Percentiles rank a stretch among this genome's conserved stretches.
These are phyloP conservation scores for Sebastolobus alascanus DNA, from an alignment of 2,797 vertebrate genomes.

Conservation along the genomic window DNA sequence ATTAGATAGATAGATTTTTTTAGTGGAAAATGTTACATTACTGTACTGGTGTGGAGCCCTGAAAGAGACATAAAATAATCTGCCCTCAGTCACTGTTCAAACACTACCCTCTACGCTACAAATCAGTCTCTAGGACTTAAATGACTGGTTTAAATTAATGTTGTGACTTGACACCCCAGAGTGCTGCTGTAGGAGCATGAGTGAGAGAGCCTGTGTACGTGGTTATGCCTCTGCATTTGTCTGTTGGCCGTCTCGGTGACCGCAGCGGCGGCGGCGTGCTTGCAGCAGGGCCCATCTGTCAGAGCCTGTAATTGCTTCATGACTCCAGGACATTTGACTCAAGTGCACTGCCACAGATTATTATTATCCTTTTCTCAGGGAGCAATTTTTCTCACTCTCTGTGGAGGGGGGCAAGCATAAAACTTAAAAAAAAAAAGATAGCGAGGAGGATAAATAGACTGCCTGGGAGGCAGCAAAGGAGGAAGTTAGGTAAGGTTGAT, in stretches of 20 bases:
- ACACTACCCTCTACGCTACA: slow-evolving; percentile 50
- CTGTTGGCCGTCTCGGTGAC: slow-evolving; percentile 78
- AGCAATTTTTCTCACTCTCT: slow-evolving; percentile 77
- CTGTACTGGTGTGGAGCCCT: slow-evolving; percentile 16
- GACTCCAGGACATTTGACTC: slow-evolving; percentile 85
- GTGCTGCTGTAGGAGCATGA: slow-evolving; percentile 69
- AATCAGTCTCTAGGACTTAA: slow-evolving; percentile 74
- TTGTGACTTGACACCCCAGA: slow-evolving; percentile 75
- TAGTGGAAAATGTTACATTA: slow-evolving; percentile 28
- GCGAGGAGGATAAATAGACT: slow-evolving; percentile 70
- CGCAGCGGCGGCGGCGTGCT: slow-evolving; percentile 71
- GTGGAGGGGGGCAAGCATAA: slow-evolving; percentile 57
- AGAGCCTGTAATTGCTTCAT: slow-evolving; percentile 86
- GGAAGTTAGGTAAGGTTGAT: slow-evolving; percentile 67
- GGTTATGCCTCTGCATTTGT: slow-evolving; percentile 73
- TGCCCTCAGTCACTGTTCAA: slow-evolving; percentile 59
- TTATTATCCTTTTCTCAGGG: slow-evolving; percentile 84
- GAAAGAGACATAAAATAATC: slow-evolving; percentile 57
- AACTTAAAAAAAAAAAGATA: slow-evolving; percentile 70
- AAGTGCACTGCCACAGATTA: slow-evolving; percentile 85
- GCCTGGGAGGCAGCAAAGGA: slow-evolving; percentile 64
- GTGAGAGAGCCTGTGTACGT: slow-evolving; percentile 60
- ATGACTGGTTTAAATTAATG: slow-evolving; percentile 78
- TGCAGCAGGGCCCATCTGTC: slow-evolving; percentile 83
- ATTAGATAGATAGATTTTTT: slow-evolving; percentile 20